phyloP scores from a whole-genome alignment of 1,140 invertebrate genomes.

The Drosophila yakuba region DNA sequence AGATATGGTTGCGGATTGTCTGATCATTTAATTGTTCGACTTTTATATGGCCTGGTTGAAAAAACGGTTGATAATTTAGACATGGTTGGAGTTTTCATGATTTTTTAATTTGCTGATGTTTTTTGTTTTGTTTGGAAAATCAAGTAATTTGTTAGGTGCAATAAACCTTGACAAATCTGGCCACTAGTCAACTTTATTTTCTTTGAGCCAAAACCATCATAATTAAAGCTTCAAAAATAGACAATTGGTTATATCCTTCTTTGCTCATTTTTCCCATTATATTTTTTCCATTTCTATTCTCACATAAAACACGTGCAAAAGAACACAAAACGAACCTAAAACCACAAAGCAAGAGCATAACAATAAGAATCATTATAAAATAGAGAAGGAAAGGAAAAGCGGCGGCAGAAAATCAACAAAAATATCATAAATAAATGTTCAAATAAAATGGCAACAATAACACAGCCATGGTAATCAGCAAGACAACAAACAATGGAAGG shows the following conservation, averaged over 20 bases:
- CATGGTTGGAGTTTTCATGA: conserved; percentile 1
- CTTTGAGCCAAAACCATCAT: conserved; percentile 1
- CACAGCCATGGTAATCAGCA: conserved; percentile 27
- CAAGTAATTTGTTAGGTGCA: background rate
- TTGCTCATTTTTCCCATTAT: conserved; percentile 6
- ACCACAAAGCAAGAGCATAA: conserved; percentile 46
- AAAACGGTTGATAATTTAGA: conserved; percentile 3
- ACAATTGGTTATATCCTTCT: conserved; percentile 16
- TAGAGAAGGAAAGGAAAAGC: conserved; percentile 20
- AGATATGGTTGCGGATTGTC: conserved; percentile 51
- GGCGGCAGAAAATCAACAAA: conserved; percentile 15
- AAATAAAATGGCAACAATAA: conserved; percentile 61
- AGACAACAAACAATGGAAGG: conserved; percentile 44
- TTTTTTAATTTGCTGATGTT: background rate
- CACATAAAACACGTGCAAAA: conserved; percentile 54
- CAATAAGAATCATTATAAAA: conserved; percentile 71
- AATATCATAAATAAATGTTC: conserved; percentile 61
- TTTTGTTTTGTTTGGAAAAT: background rate
- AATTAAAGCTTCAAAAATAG: conserved; percentile 2
- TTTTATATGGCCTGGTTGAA: conserved; percentile 15
- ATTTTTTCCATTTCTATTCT: conserved; percentile 39
- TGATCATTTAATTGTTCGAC: conserved; percentile 43
- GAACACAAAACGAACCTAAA: conserved; percentile 30
- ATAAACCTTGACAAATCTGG: background rate
- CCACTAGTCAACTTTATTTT: background rate